Evolutionary conservation across 1,140 invertebrate genomes (phyloP).

Genomic region (Apolygus lucorum): DNA sequence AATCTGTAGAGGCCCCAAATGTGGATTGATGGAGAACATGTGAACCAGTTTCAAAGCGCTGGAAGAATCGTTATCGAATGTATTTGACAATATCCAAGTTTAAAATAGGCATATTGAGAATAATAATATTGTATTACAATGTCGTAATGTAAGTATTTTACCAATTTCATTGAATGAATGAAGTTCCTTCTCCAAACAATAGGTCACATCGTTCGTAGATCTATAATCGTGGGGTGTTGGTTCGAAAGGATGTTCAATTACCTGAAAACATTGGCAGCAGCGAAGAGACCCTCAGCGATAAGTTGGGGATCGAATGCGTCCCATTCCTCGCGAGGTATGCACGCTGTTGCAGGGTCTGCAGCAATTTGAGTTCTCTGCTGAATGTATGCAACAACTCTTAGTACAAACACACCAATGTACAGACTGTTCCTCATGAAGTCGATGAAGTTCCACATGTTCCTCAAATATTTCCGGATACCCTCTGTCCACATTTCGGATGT

Average conservation of each 20-base stretch:
- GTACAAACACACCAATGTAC: constrained; percentile 66
- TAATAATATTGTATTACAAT: constrained; percentile 12
- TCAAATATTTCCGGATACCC: constrained; percentile 71
- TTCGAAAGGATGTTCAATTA: too few species aligned
- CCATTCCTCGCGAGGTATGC: constrained; percentile 76
- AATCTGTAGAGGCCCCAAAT: constrained; percentile 78
- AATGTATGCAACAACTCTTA: constrained; percentile 67
- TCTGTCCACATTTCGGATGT: constrained; percentile 77
- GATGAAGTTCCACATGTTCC: constrained; percentile 94
- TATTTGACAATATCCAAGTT: too few species aligned
- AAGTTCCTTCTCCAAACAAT: too few species aligned
- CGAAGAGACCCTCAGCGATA: constrained; percentile 88
- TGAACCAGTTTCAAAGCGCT: constrained; percentile 80
- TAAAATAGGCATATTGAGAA: background rate
- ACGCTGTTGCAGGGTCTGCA: constrained; percentile 53
- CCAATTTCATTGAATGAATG: too few species aligned
- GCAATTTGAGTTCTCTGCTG: constrained; percentile 60
- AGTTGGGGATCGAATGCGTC: constrained; percentile 88
- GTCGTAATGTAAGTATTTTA: too few species aligned
- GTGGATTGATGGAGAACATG: constrained; percentile 83
- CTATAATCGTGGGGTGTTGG: too few species aligned
- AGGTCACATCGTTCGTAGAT: too few species aligned
- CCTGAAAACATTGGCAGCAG: constrained; percentile 87
- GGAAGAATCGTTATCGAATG: too few species aligned
- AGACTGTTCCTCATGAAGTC: constrained; percentile 84